phyloP scores from a whole-genome alignment of 2,888 invertebrate species.

The Mayetiola destructor region DNA sequence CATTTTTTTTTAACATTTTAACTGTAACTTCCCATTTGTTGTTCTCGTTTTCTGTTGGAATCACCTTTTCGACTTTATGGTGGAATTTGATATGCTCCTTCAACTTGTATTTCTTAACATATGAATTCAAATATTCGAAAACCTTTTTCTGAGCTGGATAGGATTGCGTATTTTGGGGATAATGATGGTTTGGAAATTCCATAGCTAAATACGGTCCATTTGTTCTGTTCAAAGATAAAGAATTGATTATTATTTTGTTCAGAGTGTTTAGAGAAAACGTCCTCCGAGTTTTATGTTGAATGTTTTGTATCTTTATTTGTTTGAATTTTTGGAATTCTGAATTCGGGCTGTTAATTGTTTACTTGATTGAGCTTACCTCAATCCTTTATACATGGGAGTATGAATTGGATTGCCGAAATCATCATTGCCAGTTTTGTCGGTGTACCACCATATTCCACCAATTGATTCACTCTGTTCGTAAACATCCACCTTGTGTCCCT shows the following conservation, averaged over 20 bases:
- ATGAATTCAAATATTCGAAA: constrained; percentile 53
- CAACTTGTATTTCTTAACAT: constrained; percentile 53
- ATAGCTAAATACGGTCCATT: background rate
- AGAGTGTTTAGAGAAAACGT: too few relatives aligned
- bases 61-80: constrained; percentile 39
- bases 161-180: constrained; percentile 54
- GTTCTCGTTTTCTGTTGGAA: constrained; percentile 20
- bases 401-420: background rate
- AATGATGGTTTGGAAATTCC: constrained; percentile 66
- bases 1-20: constrained; percentile 21
- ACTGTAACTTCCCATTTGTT: constrained; percentile 39
- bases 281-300: too few relatives aligned
- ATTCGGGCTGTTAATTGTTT: too few relatives aligned
- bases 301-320: too few relatives aligned
- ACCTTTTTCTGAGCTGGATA: constrained; percentile 62
- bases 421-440: background rate
- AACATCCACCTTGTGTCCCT: background rate
- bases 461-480: background rate
- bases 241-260: too few relatives aligned
- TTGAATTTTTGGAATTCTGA: too few relatives aligned
- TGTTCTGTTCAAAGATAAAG: background rate
- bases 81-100: constrained; percentile 45
- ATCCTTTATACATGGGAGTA: constrained; percentile 3
- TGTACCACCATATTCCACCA: background rate
- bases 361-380: too few relatives aligned